Evolutionary conservation across 1,140 invertebrate species (phyloP), one percentile per base, ranked within the genome.

Genomic region (Drosophila melanica): DNA sequence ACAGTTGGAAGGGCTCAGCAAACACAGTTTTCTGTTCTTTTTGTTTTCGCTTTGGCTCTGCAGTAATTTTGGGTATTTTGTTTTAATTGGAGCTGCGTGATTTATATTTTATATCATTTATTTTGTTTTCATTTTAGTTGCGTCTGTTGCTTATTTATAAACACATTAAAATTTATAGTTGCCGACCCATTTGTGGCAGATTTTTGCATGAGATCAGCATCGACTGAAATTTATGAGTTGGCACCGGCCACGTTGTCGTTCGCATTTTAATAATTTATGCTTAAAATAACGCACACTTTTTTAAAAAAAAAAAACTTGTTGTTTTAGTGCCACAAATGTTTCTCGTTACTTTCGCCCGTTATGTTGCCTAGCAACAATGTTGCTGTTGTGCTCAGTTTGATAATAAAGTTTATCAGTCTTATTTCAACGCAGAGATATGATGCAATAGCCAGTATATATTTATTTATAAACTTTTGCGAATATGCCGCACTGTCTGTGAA

Each of bases 101-200:
- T 85, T 85, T 84, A 70, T 86, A 75, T 75, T 81, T 81, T 77
- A 81, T 78, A 70, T 30, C 60, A 60, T 63, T 50, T 39, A 57
- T 53, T 64, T 64, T 16, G 27, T 42, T 58, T 58, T 55, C 48
- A 37, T 62, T 67, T 23, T 45, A 45, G 60, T 45, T 69, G 58
- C 75, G 63, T 54, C 51, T 50, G 55, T 18, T 85, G 76, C 62
- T 87, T 89, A 89, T 87, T 87, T 87, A 87, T 87, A 87, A 87
- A 82, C 64, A 77, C 79, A 82, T 87, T 89, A 70, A 81, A 79
- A 87, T 87, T 87, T 87, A 87, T 87, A 81, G 76, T 65, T 55
- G 53, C 60, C 72, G 81, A 51, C 51, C 65, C 71, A 69, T 75
- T 63, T 75, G 66, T 57, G 66, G 66, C 66, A 66, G 44, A 79